Percentiles rank a stretch among this genome's conserved stretches.
Evolutionary conservation across 2,797 vertebrate species (phyloP).

Genomic region (Nothura maculosa): DNA sequence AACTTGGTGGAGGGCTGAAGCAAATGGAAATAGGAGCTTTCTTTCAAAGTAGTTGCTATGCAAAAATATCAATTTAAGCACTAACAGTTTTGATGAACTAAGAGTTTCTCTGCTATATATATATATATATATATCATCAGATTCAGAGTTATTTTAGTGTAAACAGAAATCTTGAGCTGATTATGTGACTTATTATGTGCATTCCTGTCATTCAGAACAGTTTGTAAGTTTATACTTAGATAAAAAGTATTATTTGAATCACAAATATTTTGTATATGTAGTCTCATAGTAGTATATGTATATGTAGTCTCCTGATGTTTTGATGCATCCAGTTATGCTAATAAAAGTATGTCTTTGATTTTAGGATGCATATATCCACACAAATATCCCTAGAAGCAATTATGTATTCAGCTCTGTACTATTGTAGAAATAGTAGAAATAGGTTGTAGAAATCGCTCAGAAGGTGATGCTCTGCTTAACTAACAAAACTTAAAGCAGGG

Average conservation of each 20-base stretch:
- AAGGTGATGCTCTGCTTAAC: background rate
- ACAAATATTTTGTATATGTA: background rate
- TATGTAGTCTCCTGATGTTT: background rate
- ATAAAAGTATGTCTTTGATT: background rate
- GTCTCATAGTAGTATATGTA: background rate
- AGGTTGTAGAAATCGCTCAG: background rate
- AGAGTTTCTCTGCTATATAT: background rate
- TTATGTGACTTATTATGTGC: background rate
- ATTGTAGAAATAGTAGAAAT: too few species aligned
- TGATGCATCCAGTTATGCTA: background rate
- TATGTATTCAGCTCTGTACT: rapidly evolving
- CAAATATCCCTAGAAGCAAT: rapidly evolving
- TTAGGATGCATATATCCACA: background rate
- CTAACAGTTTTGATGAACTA: background rate
- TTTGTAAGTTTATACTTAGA: background rate
- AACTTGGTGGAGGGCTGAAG: background rate
- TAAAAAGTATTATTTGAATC: background rate
- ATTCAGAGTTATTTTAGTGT: background rate
- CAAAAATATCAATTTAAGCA: background rate
- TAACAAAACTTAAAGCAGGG: background rate
- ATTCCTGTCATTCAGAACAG: background rate
- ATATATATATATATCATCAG: background rate
- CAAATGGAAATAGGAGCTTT: background rate
- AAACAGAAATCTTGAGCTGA: background rate
- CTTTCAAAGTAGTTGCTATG: background rate